Percentiles rank a stretch among this genome's conserved stretches.
Conservation (phyloP, 2,113 vertebrate species). For the Tachysurus vachellii region DNA sequence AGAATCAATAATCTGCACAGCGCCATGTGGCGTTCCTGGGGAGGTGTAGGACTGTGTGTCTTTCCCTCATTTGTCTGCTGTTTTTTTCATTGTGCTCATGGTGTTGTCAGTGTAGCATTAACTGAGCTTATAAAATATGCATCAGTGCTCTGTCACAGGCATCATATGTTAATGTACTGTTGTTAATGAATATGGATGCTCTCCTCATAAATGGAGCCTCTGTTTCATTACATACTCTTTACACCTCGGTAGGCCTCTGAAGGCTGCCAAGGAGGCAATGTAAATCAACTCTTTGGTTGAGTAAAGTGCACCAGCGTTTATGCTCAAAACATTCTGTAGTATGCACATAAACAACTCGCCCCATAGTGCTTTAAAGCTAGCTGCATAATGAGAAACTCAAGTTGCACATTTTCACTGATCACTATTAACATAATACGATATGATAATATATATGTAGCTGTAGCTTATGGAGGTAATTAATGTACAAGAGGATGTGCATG, state of each 20-base stretch:
- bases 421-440: neutral
- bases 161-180: slow-evolving; percentile 75
- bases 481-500: neutral
- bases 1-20: slow-evolving; percentile 77
- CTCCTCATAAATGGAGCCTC: slow-evolving; percentile 74
- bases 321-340: slow-evolving; percentile 63
- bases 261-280: slow-evolving; percentile 85
- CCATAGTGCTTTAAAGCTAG: slow-evolving; percentile 40
- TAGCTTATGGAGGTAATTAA: slow-evolving; percentile 13
- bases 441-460: too few species aligned
- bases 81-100: slow-evolving; percentile 32
- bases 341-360: slow-evolving; percentile 55
- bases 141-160: slow-evolving; percentile 69
- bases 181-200: slow-evolving; percentile 92
- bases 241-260: slow-evolving; percentile 79
- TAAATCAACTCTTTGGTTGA: slow-evolving; percentile 87
- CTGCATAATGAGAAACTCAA: slow-evolving; percentile 44
- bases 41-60: slow-evolving; percentile 33
- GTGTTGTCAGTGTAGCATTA: slow-evolving; percentile 59
- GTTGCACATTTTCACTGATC: slow-evolving; percentile 16
- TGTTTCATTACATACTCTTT: slow-evolving; percentile 86
- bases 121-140: slow-evolving; percentile 67
- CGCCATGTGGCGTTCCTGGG: slow-evolving; percentile 65
- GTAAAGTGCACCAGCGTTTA: slow-evolving; percentile 72
- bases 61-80: neutral